Conservation (phyloP, 2,888 invertebrate genomes). For the Agriopis aurantiaria region DNA sequence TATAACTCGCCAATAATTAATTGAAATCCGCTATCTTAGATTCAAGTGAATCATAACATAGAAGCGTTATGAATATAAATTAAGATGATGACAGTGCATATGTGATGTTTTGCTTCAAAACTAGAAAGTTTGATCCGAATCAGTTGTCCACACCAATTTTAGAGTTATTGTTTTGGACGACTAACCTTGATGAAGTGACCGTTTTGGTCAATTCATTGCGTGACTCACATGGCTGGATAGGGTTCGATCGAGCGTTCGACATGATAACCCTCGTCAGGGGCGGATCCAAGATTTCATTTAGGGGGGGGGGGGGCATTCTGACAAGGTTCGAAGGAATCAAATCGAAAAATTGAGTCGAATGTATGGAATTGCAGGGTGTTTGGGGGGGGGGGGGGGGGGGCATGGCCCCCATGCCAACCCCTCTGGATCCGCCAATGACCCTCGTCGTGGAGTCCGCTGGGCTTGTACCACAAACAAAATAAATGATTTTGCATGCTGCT, state of each 20-base stretch:
- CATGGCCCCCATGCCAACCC: too few species aligned
- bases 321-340: too few species aligned
- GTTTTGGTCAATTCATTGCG: constrained; percentile 37
- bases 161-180: constrained; percentile 43
- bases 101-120: constrained; percentile 32
- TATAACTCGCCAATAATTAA: neutral
- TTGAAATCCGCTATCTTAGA: neutral
- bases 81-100: constrained; percentile 39
- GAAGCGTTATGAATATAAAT: constrained; percentile 23
- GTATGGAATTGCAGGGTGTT: too few species aligned
- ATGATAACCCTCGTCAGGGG: neutral
- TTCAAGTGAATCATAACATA: constrained; percentile 7
- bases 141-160: constrained; percentile 34
- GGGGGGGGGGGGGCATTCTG: too few species aligned
- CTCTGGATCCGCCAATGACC: neutral
- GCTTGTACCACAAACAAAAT: neutral
- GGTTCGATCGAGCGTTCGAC: constrained; percentile 6
- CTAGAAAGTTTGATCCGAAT: constrained; percentile 39
- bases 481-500: constrained; percentile 1
- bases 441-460: neutral
- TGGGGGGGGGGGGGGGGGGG: too few species aligned
- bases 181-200: constrained; percentile 39
- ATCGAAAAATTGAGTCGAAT: too few species aligned
- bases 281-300: neutral
- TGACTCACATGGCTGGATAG: constrained; percentile 34